Conservation (phyloP, 1,140 invertebrate species). For the Cotesia glomerata region DNA sequence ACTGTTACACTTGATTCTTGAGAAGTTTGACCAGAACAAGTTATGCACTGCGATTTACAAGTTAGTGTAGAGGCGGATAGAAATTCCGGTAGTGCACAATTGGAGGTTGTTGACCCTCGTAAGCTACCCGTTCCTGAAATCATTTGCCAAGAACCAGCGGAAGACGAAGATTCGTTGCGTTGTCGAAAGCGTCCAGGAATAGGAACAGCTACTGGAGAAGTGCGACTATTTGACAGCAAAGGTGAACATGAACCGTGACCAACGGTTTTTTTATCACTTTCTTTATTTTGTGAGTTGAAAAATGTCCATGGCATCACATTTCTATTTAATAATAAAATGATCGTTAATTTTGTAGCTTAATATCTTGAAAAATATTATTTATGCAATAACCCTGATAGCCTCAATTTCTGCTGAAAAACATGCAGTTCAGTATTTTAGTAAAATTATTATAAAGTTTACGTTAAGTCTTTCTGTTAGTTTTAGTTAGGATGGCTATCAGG, state of each 20-base stretch:
- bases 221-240: slow-evolving; percentile 55
- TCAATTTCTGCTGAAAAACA: too few relatives aligned
- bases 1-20: slow-evolving; percentile 60
- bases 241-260: slow-evolving; percentile 52
- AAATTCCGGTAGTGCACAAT: slow-evolving; percentile 57
- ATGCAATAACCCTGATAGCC: not conserved
- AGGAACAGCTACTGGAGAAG: slow-evolving; percentile 69
- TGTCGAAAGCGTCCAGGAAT: slow-evolving; percentile 61
- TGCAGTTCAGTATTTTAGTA: too few relatives aligned
- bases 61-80: slow-evolving; percentile 41
- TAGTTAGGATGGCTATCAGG: too few relatives aligned
- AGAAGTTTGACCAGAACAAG: slow-evolving; percentile 52
- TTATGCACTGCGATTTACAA: slow-evolving; percentile 54
- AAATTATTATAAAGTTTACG: too few relatives aligned
- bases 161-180: slow-evolving; percentile 67
- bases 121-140: slow-evolving; percentile 73
- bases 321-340: slow-evolving; percentile 32
- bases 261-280: slow-evolving; percentile 45
- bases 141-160: slow-evolving; percentile 72
- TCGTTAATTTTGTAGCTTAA: not conserved
- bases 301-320: slow-evolving; percentile 49
- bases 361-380: not conserved
- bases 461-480: too few relatives aligned
- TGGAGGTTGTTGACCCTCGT: slow-evolving; percentile 64
- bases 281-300: slow-evolving; percentile 51